Percentiles rank a stretch among this genome's conserved stretches.
Evolutionary conservation across 53 echinoderm and acorn worm genomes (phyloP).

Genomic region (Crossaster papposus): DNA sequence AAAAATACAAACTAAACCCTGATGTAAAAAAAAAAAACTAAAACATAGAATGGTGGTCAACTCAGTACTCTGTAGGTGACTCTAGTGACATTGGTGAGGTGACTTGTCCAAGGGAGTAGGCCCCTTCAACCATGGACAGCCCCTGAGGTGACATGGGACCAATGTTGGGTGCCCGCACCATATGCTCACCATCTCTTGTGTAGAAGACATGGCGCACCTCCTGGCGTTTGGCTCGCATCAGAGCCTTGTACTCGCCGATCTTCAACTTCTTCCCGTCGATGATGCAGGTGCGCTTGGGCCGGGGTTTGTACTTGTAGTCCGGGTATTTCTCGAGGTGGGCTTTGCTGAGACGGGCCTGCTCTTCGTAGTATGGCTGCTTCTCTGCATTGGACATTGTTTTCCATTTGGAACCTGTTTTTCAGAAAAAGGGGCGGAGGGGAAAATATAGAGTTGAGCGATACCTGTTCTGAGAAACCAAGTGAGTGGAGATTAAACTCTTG

Average conservation of each 20-base stretch:
- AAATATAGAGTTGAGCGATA: neutral
- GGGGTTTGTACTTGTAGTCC: constrained; percentile 99
- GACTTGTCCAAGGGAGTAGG: constrained; percentile 44
- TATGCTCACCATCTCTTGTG: constrained; percentile 88
- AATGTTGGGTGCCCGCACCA: constrained; percentile 84
- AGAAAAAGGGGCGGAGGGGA: neutral
- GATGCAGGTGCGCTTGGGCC: constrained; percentile 98
- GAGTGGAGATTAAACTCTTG: too few species aligned
- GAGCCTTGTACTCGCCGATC: constrained; percentile 98
- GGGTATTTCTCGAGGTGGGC: constrained; percentile 98
- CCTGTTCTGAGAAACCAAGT: neutral
- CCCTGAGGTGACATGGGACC: constrained; percentile 63
- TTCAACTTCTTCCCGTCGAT: constrained; percentile 98
- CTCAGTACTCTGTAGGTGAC: constrained; percentile 59
- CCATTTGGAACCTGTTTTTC: constrained; percentile 90
- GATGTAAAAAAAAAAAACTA: neutral
- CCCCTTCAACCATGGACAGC: constrained; percentile 61
- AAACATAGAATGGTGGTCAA: neutral
- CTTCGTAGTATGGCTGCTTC: constrained; percentile 99
- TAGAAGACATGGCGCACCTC: constrained; percentile 98
- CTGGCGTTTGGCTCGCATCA: constrained; percentile 95
- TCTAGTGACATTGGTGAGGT: constrained; percentile 52
- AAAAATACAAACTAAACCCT: constrained; percentile 12
- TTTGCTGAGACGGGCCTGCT: constrained; percentile 97
- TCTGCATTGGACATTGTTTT: constrained; percentile 98